These are phyloP conservation scores for Rhodeus uyekii DNA, from an alignment of 2,797 vertebrate genomes.

Conservation along the genomic window DNA sequence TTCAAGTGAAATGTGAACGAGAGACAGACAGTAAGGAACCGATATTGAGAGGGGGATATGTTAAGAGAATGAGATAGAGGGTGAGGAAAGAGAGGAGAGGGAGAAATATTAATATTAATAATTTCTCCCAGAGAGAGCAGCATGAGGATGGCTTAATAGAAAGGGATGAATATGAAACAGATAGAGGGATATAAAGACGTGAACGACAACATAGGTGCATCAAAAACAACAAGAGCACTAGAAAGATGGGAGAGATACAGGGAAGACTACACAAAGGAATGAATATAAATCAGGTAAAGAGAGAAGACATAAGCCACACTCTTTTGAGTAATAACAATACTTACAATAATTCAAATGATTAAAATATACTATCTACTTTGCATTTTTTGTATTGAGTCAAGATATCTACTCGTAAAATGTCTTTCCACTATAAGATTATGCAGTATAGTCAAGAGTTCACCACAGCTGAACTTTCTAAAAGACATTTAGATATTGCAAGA, in stretches of 20 bases:
- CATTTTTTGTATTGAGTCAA: neutral
- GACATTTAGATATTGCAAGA: too few species aligned
- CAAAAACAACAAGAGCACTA: slow-evolving; percentile 56
- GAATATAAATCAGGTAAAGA: slow-evolving; percentile 61
- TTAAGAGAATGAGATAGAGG: slow-evolving; percentile 39
- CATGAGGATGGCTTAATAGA: slow-evolving; percentile 56
- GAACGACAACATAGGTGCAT: slow-evolving; percentile 57
- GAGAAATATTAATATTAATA: slow-evolving; percentile 61
- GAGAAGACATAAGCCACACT: slow-evolving; percentile 58
- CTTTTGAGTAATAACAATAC: neutral
- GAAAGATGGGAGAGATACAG: slow-evolving; percentile 46
- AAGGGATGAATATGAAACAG: slow-evolving; percentile 52
- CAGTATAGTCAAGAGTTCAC: neutral
- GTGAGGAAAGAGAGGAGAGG: slow-evolving; percentile 18
- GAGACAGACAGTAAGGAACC: slow-evolving; percentile 39
- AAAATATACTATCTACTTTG: neutral
- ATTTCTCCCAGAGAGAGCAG: slow-evolving; percentile 53
- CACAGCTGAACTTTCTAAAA: neutral
- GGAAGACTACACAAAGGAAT: slow-evolving; percentile 65
- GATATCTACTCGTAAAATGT: neutral
- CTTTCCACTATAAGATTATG: neutral
- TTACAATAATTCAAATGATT: neutral
- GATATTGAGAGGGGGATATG: slow-evolving; percentile 32
- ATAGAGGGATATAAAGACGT: slow-evolving; percentile 54
- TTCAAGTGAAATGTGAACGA: slow-evolving; percentile 13